Evolutionary conservation across 2,888 invertebrate species (phyloP).

Genomic region (Scelioninae gen. 1): DNA sequence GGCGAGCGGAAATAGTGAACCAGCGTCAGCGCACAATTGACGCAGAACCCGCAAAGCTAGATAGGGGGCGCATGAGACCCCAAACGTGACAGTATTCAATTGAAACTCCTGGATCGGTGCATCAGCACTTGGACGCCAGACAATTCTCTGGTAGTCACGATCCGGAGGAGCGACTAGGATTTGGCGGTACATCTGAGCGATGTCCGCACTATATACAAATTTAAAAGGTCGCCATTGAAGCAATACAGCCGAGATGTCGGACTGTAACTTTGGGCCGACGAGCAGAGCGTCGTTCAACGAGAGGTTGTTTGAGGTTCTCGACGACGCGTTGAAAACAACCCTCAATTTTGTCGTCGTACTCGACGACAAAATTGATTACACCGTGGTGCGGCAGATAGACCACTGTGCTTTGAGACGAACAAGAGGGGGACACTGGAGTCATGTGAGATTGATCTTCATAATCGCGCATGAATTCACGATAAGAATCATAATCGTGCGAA

Average conservation of each 20-base stretch:
- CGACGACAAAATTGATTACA: background rate
- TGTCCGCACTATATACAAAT: background rate
- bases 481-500: no score
- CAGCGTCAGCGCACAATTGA: background rate
- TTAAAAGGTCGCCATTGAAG: background rate
- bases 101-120: background rate
- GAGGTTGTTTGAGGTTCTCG: background rate
- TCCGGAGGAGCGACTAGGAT: background rate
- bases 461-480: no score
- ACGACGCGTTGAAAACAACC: conserved; percentile 17
- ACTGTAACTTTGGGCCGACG: conserved; percentile 7
- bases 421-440: no score
- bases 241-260: background rate
- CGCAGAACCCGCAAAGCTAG: conserved; percentile 13
- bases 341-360: conserved; percentile 1
- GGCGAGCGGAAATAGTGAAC: no score
- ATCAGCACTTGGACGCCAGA: background rate
- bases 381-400: conserved; percentile 19
- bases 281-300: conserved; percentile 3
- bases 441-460: no score
- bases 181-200: conserved; percentile 28
- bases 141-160: conserved; percentile 14
- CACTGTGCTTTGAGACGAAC: no score
- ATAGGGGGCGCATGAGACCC: conserved; percentile 8
- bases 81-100: conserved; percentile 20